Base-by-base conservation (phyloP, 2,113 vertebrate species). In the Rhinogobius similis region DNA sequence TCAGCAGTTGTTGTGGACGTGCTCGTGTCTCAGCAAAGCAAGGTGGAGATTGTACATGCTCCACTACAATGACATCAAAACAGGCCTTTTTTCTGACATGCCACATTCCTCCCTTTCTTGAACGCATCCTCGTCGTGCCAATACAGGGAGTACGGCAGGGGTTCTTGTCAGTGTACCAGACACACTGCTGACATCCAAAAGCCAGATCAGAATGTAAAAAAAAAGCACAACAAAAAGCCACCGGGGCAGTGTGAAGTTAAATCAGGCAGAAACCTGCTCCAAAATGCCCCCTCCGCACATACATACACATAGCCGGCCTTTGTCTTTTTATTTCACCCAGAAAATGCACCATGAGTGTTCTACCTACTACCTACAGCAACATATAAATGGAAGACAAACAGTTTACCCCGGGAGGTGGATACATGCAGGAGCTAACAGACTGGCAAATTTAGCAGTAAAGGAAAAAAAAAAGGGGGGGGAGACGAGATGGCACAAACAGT, bases 21-120 rank as follows among this genome's bases (percentile, higher is more conserved):
- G 50, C 70, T 80, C 24, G 62, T 62, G 62, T 63, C 64, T 73
- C 48, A 62, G 39, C 70, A 80, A 77, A 3, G 8, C 67, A 26
- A 68, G 64, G 66, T 71, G 72, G 68, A 59, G 65, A 78, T 79
- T 4, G 55, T 13, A 71, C 32, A 36, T 48, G 73, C 23, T 36
- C 18, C 59, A 70, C 12, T 69, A 81, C 88, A 92, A 92, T 85
- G 87, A 89, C 68, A 83, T 82, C 84, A 87, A 80, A 90, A 94
- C 93, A 94, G 91, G 90, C 88, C 92, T 92, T 92, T 92, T 91
- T 86, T 87, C 78, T 78, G 39, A 68, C 14, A 62, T 67, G 85
- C 86, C 89, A 87, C 71, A 62, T 91, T 91, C 77, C 90, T 86
- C 20, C 90, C 85, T 39, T 46, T 56, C 55, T 59, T 86, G 55